Evolutionary conservation across 1,140 invertebrate species (phyloP).

Genomic region (Amphibalanus amphitrite): DNA sequence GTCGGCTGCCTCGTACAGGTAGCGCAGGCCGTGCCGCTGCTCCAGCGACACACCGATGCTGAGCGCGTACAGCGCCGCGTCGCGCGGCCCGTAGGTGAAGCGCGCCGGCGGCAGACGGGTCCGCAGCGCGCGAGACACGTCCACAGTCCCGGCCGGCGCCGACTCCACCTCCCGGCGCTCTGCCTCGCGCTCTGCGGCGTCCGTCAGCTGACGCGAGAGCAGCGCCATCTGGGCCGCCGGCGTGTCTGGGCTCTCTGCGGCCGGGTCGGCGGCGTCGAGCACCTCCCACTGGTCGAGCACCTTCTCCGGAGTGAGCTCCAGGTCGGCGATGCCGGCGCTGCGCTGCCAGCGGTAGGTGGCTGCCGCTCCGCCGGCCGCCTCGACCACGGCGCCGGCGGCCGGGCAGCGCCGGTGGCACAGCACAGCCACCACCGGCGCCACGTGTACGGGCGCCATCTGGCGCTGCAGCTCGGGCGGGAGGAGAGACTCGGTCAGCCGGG

Average conservation of each 20-base stretch:
- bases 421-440: constrained; percentile 85
- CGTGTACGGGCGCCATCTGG: constrained; percentile 64
- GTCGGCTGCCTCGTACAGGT: constrained; percentile 76
- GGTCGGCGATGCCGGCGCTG: neutral
- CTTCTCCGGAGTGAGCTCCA: neutral
- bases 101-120: neutral
- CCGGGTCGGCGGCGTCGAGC: neutral
- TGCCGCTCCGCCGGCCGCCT: constrained; percentile 68
- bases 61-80: constrained; percentile 75
- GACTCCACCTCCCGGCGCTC: constrained; percentile 34
- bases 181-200: neutral
- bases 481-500: constrained; percentile 81
- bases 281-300: neutral
- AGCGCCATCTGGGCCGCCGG: neutral
- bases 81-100: constrained; percentile 47
- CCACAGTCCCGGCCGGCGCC: constrained; percentile 27
- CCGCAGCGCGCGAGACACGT: neutral
- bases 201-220: neutral
- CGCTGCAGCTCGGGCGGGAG: constrained; percentile 41
- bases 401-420: constrained; percentile 77
- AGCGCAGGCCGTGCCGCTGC: constrained; percentile 54
- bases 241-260: neutral
- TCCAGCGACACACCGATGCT: constrained; percentile 70
- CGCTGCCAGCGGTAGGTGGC: constrained; percentile 3
- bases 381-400: constrained; percentile 73